These are phyloP conservation scores for Tympanoctomys barrerae DNA, from an alignment of 2,797 vertebrate species.

Conservation along the genomic window DNA sequence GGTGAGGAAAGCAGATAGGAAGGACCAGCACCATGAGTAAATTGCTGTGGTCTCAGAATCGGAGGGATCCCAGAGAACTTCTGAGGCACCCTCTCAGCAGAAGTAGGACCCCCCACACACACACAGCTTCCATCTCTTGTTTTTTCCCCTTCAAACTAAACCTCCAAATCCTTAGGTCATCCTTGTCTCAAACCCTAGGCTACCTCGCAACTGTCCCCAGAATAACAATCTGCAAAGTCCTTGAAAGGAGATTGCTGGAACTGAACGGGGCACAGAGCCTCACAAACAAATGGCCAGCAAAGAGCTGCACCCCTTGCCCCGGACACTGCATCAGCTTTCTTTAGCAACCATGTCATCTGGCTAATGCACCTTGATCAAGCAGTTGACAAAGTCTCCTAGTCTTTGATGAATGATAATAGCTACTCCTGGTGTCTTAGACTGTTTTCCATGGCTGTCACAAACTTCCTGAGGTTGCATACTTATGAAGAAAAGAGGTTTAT, in stretches of 20 bases:
- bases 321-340: background rate
- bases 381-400: background rate
- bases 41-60: background rate
- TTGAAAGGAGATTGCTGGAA: background rate
- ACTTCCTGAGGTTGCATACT: background rate
- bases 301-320: background rate
- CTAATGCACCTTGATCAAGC: background rate
- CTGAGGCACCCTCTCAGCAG: background rate
- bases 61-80: background rate
- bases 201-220: slow-evolving; percentile 52
- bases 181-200: slow-evolving; percentile 35
- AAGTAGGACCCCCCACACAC: background rate
- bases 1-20: background rate
- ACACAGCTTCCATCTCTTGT: background rate
- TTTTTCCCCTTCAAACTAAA: slow-evolving; percentile 41
- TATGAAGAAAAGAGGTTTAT: background rate
- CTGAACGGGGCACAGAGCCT: background rate
- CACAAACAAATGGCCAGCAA: background rate
- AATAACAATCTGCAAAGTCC: slow-evolving; percentile 25
- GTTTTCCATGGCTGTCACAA: background rate
- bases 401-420: background rate
- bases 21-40: slow-evolving; percentile 17
- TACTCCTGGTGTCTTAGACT: background rate
- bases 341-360: background rate
- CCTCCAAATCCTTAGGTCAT: slow-evolving; percentile 63